These are phyloP conservation scores for Myrmecophaga tridactyla DNA, from an alignment of 2,113 vertebrate species.

Conservation along the genomic window DNA sequence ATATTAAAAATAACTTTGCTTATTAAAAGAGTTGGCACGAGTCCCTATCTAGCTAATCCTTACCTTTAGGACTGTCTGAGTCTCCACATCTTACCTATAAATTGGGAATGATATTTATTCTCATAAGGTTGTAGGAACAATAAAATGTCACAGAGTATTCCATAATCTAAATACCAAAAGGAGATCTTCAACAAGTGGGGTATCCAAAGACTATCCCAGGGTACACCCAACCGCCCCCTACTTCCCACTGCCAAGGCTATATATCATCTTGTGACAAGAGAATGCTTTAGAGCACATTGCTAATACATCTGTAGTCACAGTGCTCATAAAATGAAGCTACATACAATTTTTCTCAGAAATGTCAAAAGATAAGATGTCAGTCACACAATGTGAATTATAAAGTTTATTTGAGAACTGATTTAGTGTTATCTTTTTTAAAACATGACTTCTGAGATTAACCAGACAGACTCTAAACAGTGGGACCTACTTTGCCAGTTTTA, in stretches of 20 bases:
- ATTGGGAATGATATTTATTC: conserved; percentile 10
- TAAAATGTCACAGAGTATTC: conserved; percentile 3
- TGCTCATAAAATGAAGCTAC: conserved; percentile 57
- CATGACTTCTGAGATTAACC: conserved; percentile 57
- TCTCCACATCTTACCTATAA: conserved; percentile 14
- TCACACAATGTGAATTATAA: conserved; percentile 46
- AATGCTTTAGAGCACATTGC: background rate
- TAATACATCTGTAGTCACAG: conserved; percentile 39
- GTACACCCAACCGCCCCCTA: background rate
- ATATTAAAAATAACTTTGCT: conserved; percentile 43
- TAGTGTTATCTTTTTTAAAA: conserved; percentile 49
- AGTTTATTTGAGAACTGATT: conserved; percentile 54
- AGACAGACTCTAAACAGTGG: conserved; percentile 39
- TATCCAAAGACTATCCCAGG: conserved; percentile 16
- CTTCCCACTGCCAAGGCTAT: background rate
- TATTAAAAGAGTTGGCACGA: conserved; percentile 20
- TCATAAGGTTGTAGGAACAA: background rate
- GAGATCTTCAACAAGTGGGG: background rate
- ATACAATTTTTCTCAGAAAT: conserved; percentile 65
- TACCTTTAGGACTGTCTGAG: conserved; percentile 23
- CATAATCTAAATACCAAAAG: conserved; percentile 30
- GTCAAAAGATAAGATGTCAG: conserved; percentile 58
- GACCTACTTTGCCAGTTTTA: conserved; percentile 52
- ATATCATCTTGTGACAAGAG: background rate
- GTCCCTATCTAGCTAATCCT: background rate